phyloP scores from a whole-genome alignment of 2,113 vertebrate genomes.

The Athene noctua region DNA sequence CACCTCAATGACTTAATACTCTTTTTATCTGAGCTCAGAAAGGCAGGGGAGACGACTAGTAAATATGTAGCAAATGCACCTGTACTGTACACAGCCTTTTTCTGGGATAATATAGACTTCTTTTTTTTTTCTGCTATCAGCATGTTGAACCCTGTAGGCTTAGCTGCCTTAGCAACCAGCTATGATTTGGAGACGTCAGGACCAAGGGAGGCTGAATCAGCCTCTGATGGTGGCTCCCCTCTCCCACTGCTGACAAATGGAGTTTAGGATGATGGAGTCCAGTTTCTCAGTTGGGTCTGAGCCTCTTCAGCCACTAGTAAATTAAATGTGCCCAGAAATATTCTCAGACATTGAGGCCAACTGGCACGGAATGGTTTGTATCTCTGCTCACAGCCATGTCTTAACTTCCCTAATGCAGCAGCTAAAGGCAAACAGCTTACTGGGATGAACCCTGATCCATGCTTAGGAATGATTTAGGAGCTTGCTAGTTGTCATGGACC shows the following conservation, averaged over 20 bases:
- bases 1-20: neutral
- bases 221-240: neutral
- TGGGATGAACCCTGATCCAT: neutral
- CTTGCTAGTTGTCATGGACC: neutral
- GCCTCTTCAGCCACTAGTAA: neutral
- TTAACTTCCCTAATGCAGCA: neutral
- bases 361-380: neutral
- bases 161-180: neutral
- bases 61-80: neutral
- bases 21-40: neutral
- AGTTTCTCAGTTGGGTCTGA: neutral
- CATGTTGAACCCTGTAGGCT: neutral
- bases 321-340: neutral
- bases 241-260: neutral
- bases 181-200: neutral
- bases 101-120: too few species aligned
- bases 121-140: neutral
- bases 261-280: neutral
- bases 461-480: constrained; percentile 39
- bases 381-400: neutral
- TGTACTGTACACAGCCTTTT: neutral
- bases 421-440: neutral
- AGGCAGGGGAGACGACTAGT: neutral
- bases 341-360: neutral
- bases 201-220: neutral